Evolutionary conservation across 2,797 vertebrate genomes (phyloP).

Genomic region (Intellagama lesueurii): DNA sequence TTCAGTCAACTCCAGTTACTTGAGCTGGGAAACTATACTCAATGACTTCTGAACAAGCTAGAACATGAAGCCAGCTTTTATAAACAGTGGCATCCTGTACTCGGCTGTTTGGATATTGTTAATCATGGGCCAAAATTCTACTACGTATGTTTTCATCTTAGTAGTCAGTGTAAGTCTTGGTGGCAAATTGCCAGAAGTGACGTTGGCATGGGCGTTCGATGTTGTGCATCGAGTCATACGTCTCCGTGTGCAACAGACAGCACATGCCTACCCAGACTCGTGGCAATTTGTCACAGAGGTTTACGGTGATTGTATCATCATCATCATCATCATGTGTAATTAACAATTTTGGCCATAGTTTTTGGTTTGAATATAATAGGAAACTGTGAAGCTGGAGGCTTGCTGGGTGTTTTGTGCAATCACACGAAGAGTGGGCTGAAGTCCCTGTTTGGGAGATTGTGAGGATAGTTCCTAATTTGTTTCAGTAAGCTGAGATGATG

Average conservation of each 20-base stretch:
- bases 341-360: background rate
- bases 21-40: background rate
- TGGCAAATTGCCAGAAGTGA: no score
- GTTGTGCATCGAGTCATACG: no score
- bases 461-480: background rate
- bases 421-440: background rate
- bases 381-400: background rate
- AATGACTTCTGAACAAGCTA: background rate
- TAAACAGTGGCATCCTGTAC: no score
- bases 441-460: background rate
- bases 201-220: no score
- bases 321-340: no score
- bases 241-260: no score
- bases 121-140: no score
- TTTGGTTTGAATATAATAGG: background rate
- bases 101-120: background rate
- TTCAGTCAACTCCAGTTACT: background rate
- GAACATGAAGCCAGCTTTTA: background rate
- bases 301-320: no score
- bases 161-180: no score
- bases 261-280: no score
- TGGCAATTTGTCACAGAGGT: no score
- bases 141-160: no score
- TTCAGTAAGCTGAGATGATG: background rate
- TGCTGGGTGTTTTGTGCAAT: background rate